Evolutionary conservation across 1,140 invertebrate species (phyloP).

Genomic region (Monomorium pharaonis): DNA sequence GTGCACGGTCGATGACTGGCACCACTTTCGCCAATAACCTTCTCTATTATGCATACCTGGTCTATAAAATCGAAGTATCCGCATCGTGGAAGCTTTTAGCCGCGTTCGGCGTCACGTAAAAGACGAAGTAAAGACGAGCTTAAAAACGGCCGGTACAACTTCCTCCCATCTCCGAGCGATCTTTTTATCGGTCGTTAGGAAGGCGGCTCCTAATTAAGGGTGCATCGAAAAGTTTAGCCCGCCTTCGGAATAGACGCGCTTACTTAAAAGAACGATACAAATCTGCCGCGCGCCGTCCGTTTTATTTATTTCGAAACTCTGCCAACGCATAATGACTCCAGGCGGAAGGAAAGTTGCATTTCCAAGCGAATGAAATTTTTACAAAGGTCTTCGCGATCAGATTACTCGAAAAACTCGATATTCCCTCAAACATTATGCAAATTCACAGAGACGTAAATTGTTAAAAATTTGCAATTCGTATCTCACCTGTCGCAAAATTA

Average conservation of each 20-base stretch:
- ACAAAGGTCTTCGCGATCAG: neutral
- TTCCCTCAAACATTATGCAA: neutral
- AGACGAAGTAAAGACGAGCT: constrained; percentile 46
- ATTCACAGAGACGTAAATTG: neutral
- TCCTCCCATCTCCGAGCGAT: neutral
- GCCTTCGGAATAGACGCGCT: neutral
- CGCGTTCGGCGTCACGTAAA: constrained; percentile 41
- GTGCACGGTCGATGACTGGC: constrained; percentile 39
- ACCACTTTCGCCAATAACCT: constrained; percentile 51
- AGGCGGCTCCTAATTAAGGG: constrained; percentile 39
- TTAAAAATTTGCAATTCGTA: neutral
- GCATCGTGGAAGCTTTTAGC: constrained; percentile 59
- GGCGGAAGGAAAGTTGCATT: constrained; percentile 36
- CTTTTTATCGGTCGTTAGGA: constrained; percentile 51
- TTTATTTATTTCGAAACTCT: constrained; percentile 33
- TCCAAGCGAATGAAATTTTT: neutral
- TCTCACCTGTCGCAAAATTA: neutral
- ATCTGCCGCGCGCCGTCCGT: neutral
- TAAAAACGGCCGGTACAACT: constrained; percentile 40
- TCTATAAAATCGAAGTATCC: constrained; percentile 62
- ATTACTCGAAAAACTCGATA: neutral
- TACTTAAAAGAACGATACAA: constrained; percentile 17
- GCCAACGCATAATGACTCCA: constrained; percentile 32
- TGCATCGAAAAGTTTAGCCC: constrained; percentile 44
- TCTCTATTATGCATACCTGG: constrained; percentile 56